These are phyloP conservation scores for Sipha maydis DNA, from an alignment of 2,888 invertebrate genomes.

Conservation along the genomic window DNA sequence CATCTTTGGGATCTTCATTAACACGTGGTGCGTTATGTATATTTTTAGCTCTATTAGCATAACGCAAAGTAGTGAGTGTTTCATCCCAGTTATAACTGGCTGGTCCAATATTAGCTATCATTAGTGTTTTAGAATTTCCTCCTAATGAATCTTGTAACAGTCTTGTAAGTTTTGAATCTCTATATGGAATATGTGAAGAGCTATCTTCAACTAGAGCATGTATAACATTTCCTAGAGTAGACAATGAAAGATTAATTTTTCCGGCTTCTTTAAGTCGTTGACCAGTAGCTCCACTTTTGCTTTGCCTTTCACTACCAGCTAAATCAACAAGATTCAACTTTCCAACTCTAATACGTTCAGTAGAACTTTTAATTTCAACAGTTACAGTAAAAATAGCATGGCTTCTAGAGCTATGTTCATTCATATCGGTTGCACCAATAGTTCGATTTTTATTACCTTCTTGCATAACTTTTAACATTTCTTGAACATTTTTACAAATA, in stretches of 20 bases:
- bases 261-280: constrained; percentile 94
- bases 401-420: constrained; percentile 96
- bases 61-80: constrained; percentile 93
- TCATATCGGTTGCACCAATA: constrained; percentile 97
- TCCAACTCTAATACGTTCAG: constrained; percentile 72
- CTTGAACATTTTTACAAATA: constrained; percentile 91
- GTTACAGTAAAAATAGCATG: constrained; percentile 99
- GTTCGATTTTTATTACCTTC: constrained; percentile 93
- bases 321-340: constrained; percentile 97
- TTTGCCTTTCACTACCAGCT: constrained; percentile 97
- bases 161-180: constrained; percentile 96
- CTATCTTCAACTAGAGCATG: constrained; percentile 93
- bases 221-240: constrained; percentile 98
- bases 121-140: constrained; percentile 98
- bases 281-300: constrained; percentile 95
- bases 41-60: constrained; percentile 96
- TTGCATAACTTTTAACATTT: constrained; percentile 94
- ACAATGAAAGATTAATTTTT: constrained; percentile 95
- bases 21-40: constrained; percentile 98
- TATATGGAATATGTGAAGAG: constrained; percentile 94
- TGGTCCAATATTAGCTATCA: constrained; percentile 99
- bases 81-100: constrained; percentile 98
- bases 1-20: constrained; percentile 99
- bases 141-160: constrained; percentile 97
- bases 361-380: constrained; percentile 74